phyloP scores from a whole-genome alignment of 2,888 invertebrate species.

The Bellardia bayeri region DNA sequence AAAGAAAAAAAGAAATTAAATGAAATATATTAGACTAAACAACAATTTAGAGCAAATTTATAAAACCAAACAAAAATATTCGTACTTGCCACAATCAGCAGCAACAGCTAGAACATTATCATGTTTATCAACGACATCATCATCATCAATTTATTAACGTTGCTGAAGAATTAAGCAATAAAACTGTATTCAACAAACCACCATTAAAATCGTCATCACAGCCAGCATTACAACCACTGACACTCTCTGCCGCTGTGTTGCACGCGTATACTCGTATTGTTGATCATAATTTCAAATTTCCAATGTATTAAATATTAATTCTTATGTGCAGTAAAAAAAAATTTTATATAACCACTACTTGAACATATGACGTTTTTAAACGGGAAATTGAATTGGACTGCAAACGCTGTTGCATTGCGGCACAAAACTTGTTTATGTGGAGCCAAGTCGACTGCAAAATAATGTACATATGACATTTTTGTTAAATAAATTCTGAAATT shows the following conservation, averaged over 20 bases:
- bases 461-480: not conserved
- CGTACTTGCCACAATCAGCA: conserved; percentile 48
- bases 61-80: conserved; percentile 31
- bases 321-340: conserved; percentile 11
- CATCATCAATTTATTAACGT: conserved; percentile 50
- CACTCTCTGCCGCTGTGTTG: conserved; percentile 1
- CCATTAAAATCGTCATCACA: not conserved
- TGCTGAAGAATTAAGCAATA: conserved; percentile 54
- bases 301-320: conserved; percentile 36
- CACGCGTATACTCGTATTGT: not conserved
- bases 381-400: conserved; percentile 20
- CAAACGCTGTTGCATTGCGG: not conserved
- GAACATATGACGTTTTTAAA: conserved; percentile 51
- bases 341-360: conserved; percentile 49
- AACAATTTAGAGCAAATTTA: conserved; percentile 34
- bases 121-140: conserved; percentile 44
- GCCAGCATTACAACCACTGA: conserved; percentile 22
- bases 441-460: conserved; percentile 21
- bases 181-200: conserved; percentile 32
- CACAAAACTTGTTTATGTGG: too few species aligned
- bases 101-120: conserved; percentile 42
- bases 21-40: not conserved
- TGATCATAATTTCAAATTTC: conserved; percentile 33
- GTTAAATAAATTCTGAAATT: not conserved
- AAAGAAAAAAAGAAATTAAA: too few species aligned